Conservation (phyloP, 2,888 invertebrate genomes). For the Leptothorax acervorum region DNA sequence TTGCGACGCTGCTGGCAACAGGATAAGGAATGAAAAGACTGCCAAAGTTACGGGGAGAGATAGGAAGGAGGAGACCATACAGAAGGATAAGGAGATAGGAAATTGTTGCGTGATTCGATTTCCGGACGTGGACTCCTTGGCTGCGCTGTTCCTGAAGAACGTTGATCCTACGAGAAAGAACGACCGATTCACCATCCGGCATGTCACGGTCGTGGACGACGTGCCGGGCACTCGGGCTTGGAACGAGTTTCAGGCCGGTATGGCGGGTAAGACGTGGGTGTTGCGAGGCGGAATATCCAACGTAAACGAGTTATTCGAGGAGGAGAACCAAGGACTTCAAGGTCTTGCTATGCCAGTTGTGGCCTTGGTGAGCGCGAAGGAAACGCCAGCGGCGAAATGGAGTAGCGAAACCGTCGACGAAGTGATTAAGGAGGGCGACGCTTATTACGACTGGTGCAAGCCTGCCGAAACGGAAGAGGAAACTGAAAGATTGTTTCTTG, state of each 20-base stretch:
- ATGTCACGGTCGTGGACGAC: constrained; percentile 76
- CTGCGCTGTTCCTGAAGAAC: constrained; percentile 74
- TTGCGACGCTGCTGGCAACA: constrained; percentile 82
- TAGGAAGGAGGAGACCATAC: constrained; percentile 21
- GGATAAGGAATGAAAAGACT: constrained; percentile 73
- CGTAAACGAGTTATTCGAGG: constrained; percentile 78
- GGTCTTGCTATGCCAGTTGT: constrained; percentile 85
- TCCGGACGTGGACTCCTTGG: constrained; percentile 70
- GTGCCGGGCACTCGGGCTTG: constrained; percentile 79
- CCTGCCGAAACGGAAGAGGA: constrained; percentile 66
- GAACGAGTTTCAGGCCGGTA: constrained; percentile 78
- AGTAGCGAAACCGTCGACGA: constrained; percentile 83
- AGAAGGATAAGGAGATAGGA: constrained; percentile 70
- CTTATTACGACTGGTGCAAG: constrained; percentile 83
- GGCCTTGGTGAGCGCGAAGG: constrained; percentile 82
- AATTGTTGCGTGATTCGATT: constrained; percentile 81
- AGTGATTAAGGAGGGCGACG: constrained; percentile 85
- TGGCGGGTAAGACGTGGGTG: constrained; percentile 79
- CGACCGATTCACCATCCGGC: constrained; percentile 79
- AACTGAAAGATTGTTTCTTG: constrained; percentile 74
- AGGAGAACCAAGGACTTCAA: constrained; percentile 84
- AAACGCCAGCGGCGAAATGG: constrained; percentile 81
- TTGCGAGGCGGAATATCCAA: constrained; percentile 77
- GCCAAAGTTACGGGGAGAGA: constrained; percentile 56
- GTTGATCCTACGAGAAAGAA: constrained; percentile 75